Conservation (phyloP, 1,140 invertebrate species). For the Lycorma delicatula region DNA sequence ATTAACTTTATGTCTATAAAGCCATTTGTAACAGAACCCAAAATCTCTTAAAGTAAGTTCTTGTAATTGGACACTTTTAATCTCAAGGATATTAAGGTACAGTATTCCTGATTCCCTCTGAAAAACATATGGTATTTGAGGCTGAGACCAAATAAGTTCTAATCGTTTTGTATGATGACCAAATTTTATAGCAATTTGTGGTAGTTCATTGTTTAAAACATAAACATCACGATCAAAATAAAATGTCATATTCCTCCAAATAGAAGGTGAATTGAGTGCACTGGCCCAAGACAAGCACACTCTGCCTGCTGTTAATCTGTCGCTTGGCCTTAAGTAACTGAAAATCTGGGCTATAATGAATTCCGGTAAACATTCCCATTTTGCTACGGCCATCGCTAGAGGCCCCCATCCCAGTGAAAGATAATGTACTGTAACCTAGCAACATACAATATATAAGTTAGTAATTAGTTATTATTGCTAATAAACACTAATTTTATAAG, state of each 20-base stretch:
- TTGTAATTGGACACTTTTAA: background rate
- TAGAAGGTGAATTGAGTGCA: background rate
- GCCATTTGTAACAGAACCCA: background rate
- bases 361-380: background rate
- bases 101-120: background rate
- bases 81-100: background rate
- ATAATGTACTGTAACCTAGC: too few species aligned
- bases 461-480: too few species aligned
- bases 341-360: background rate
- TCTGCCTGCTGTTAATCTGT: background rate
- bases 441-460: too few species aligned
- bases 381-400: too few species aligned
- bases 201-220: background rate
- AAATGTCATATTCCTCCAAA: background rate
- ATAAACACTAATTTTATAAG: too few species aligned
- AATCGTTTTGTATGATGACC: background rate
- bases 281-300: background rate
- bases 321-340: background rate
- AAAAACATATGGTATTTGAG: background rate
- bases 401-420: too few species aligned
- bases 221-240: background rate
- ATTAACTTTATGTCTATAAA: background rate
- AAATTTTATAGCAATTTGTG: background rate
- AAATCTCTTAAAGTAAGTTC: background rate
- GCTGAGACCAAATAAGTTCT: background rate